Base-by-base conservation (phyloP, 2,888 invertebrate species). In the Drosophila robusta region DNA sequence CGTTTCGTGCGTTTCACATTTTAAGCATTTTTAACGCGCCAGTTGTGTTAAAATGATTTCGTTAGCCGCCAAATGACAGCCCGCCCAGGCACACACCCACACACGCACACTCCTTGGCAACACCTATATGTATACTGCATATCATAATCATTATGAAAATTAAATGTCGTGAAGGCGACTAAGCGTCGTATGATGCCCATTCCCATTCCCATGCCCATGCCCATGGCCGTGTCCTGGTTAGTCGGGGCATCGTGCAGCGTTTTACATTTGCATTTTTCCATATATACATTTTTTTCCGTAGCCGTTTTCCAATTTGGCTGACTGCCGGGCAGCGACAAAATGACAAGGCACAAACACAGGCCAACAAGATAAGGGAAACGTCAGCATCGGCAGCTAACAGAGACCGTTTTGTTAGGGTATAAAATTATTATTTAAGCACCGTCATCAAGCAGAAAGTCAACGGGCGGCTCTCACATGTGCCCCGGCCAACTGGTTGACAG, bases 41-140 rank as follows among this genome's bases (percentile, higher is more conserved):
- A 90, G 90, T 89, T 90, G 90, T 80, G 88, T 78, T 81, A 87
- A 85, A 90, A 90, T 85, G 89, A 84, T 87, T 89, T 88, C 87
- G 85, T 89, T 90, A 88, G 85, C 76, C 89, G 75, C 78, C 79
- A 89, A 90, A 87, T 89, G 89, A 83, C 87, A 84, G 74, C 66
- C 76, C 36, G 49, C 44, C 14, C 54, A 8, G 34, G n/a, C 11
- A 22, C 50, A 32, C 47, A 12, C 34, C 38, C 38, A 32, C 29
- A 34, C 46, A 44, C 55, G 14, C 47, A 14, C 49, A 18, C 36
- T 26, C 4, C 24, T 51, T 24, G 4, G 9, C 14, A 26, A 18
- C 32, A 55, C 45, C 36, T 45, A 57, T 65, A 58, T 57, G 61
- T 56, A 54, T 56, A 45, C 57, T 61, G 67, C 70, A 77, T 77